Evolutionary conservation across 2,113 vertebrate species (phyloP).

Genomic region (Hippocampus barbouri): DNA sequence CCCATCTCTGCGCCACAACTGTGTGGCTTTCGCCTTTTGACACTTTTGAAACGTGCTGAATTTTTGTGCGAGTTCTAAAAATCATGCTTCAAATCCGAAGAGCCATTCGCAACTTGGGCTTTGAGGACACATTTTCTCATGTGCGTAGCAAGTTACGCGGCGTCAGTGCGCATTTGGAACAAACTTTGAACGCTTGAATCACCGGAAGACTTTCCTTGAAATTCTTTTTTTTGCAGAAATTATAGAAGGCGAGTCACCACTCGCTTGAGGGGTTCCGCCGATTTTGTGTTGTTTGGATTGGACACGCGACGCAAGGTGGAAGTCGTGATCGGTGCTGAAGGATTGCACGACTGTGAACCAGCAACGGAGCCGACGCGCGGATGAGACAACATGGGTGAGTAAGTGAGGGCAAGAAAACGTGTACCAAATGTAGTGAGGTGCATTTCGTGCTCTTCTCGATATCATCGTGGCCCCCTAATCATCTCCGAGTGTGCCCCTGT

Average conservation of each 20-base stretch:
- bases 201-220: conserved; percentile 8
- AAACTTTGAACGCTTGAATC: conserved; percentile 43
- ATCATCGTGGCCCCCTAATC: neutral
- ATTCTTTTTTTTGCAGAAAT: conserved; percentile 19
- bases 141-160: conserved; percentile 50
- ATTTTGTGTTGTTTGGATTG: conserved; percentile 19
- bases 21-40: neutral
- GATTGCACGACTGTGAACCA: conserved; percentile 39
- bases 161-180: conserved; percentile 42
- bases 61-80: conserved; percentile 7
- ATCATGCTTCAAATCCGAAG: neutral
- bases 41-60: conserved; percentile 19
- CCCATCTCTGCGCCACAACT: neutral
- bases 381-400: conserved; percentile 70
- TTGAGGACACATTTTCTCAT: conserved; percentile 23
- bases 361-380: conserved; percentile 41
- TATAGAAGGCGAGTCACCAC: conserved; percentile 52
- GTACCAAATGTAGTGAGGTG: conserved; percentile 12
- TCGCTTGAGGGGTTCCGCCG: conserved; percentile 32
- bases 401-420: conserved; percentile 24
- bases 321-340: conserved; percentile 52
- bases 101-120: conserved; percentile 27
- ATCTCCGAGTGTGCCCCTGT: conserved; percentile 14
- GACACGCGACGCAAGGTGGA: conserved; percentile 23
- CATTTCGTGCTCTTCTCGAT: neutral